Evolutionary conservation across 2,888 invertebrate species (phyloP), one percentile per base, ranked within the genome.

Genomic region (Steinernema scapterisci): DNA sequence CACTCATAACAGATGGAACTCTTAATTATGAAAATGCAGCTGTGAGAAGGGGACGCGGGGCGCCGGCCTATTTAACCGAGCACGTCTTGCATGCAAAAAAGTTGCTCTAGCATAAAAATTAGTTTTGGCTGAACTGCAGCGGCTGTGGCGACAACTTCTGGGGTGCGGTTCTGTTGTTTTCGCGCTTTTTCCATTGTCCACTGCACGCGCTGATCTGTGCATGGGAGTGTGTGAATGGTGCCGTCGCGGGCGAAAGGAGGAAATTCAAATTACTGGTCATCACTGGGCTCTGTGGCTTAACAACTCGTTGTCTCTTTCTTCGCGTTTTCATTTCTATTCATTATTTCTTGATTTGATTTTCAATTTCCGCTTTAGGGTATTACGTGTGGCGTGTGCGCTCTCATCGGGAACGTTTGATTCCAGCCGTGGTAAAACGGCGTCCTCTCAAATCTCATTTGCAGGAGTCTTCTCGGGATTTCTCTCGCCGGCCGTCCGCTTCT

Each of bases 151-250:
- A 63, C 63, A 25, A 54, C 54, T 21, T 16, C 54, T 9, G 38
- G 38, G 9, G 38, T 38, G 38, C 38, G 38, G 25, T 23, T 54
- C 23, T 54, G 63, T 31, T 31, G 63, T 63, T 63, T 63, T 63
- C 31, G 63, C 63, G 25, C 63, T 16, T 63, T 54, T 54, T 63
- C 38, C 31, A 27, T 63, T 63, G 63, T 63, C 63, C 63, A 63
- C 31, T 63, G 38, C 38, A 38, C 38, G 38, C 38, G 38, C 63
- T 9, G 25, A 31, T 13, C 63, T 25, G 38, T 38, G 38, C 38
- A 38, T 38, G 38, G 38, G 63, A 25, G 63, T 31, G 16, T 27
- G 31, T 63, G 63, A 63, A 63, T 63, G 38, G 63, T 63, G 63
- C 16, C 31, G 63, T 27, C 1, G 63, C 38, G 63, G 31, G 38